Base-by-base conservation (phyloP, 2,888 invertebrate genomes). In the Habroteleia sp. region DNA sequence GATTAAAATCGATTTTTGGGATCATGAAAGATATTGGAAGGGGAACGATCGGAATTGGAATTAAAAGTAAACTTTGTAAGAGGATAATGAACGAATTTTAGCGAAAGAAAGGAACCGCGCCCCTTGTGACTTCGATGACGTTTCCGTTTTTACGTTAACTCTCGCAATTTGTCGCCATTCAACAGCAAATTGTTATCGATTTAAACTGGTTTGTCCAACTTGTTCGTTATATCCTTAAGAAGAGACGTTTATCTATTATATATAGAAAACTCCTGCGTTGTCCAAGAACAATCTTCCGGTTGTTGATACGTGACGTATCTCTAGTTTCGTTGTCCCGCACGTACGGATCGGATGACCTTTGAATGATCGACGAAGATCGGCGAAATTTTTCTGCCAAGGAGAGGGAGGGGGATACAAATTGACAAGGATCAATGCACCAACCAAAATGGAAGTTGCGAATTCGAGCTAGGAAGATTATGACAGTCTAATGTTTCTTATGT, bases 81-180 rank as follows among this genome's bases (percentile, higher is more conserved):
- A 44, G 68, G 48, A 62, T 60, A 62, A 54, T 50, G 60, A 65
- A 58, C 48, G 52, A 65, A 58, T 69, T 63, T 33, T 8, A 29
- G 25, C 46, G 41, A 29, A 31, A 35, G 44, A 62, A 65, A 31
- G 62, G 65, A 58, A 69, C 56, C 54, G 52, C 75, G 58, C 71
- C 50, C 50, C 37, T 62, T 39, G 42, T 37, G 50, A 54, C 37
- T 54, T 7, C 16, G 5, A 14, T 29, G 35, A 44, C 37, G 44
- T 29, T 17, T 23, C 33, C 1, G 35, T 35, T 23, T 33, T 8
- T 39, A 11, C n/a, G n/a, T n/a, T n/a, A 16, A 27, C 20, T 31
- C 8, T 6, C 20, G 25, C 35, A 13, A 25, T 50, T 58, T 42
- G 50, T 56, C 39, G 29, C 8, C 8, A 29, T 10, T 27, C 48